Percentiles rank a stretch among this genome's conserved stretches.
These are phyloP conservation scores for Poeciliopsis prolifica DNA, from an alignment of 2,113 vertebrate genomes.

Conservation along the genomic window DNA sequence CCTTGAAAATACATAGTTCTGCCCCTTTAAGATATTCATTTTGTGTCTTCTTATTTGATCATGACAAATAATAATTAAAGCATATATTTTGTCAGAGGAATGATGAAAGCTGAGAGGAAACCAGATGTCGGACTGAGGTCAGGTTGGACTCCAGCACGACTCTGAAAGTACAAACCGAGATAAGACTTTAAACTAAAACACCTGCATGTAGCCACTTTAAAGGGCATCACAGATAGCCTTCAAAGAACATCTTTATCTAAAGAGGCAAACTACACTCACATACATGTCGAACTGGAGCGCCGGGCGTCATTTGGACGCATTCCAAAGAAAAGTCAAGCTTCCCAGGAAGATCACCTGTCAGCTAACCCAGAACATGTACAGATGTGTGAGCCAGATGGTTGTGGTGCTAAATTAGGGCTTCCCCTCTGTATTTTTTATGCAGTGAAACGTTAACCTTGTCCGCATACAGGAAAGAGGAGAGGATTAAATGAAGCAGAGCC, in stretches of 20 bases:
- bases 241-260: background rate
- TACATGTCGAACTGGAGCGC: background rate
- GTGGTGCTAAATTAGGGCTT: slow-evolving; percentile 2
- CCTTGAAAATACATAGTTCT: too few species aligned
- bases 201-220: background rate
- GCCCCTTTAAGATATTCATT: background rate
- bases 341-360: slow-evolving; percentile 10
- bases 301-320: slow-evolving; percentile 13
- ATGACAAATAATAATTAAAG: too few species aligned
- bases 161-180: background rate
- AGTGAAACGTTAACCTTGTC: background rate
- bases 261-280: background rate
- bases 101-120: background rate
- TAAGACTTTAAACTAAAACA: background rate
- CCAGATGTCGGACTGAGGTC: background rate
- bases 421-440: background rate
- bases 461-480: background rate
- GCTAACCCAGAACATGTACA: slow-evolving; percentile 11
- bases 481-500: background rate
- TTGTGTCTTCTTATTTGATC: background rate
- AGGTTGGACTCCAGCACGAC: background rate
- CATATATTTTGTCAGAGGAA: background rate
- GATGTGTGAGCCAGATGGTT: slow-evolving; percentile 15
- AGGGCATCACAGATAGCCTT: background rate
- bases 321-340: slow-evolving; percentile 12